phyloP scores from a whole-genome alignment of 2,797 vertebrate species.

The Neosilurus mollespiculum region DNA sequence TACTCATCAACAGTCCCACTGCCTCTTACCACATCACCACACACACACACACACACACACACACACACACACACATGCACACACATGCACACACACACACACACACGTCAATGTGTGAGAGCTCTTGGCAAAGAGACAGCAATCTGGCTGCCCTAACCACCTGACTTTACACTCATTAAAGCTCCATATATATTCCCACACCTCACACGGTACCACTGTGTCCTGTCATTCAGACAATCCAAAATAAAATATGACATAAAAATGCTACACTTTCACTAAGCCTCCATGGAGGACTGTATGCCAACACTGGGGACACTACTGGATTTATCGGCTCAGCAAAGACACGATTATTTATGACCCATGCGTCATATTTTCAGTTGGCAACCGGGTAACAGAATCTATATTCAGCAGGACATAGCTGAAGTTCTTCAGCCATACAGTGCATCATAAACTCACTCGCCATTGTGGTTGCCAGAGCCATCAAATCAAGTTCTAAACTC shows the following conservation, averaged over 20 bases:
- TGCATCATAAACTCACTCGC: constrained; percentile 56
- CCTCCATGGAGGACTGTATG: constrained; percentile 24
- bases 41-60: constrained; percentile 5
- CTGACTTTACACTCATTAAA: constrained; percentile 52
- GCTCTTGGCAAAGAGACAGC: constrained; percentile 45
- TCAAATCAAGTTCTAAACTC: constrained; percentile 67
- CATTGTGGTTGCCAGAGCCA: constrained; percentile 53
- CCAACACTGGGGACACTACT: constrained; percentile 27
- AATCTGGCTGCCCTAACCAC: constrained; percentile 43
- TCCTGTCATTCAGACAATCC: constrained; percentile 26
- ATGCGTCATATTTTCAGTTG: constrained; percentile 57
- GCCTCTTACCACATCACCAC: constrained; percentile 11
- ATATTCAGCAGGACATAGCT: constrained; percentile 64
- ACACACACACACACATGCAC: constrained; percentile 9
- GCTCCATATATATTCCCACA: constrained; percentile 29
- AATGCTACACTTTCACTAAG: constrained; percentile 13
- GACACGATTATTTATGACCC: constrained; percentile 59
- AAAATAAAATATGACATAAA: neutral
- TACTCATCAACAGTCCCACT: constrained; percentile 51
- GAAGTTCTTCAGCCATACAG: constrained; percentile 59
- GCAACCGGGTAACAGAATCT: constrained; percentile 56
- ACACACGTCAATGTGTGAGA: constrained; percentile 20
- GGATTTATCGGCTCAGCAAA: constrained; percentile 42
- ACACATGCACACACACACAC: constrained; percentile 7
- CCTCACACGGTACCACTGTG: constrained; percentile 21